Conservation (phyloP, 2,888 invertebrate species). For the Uropetala carovei region DNA sequence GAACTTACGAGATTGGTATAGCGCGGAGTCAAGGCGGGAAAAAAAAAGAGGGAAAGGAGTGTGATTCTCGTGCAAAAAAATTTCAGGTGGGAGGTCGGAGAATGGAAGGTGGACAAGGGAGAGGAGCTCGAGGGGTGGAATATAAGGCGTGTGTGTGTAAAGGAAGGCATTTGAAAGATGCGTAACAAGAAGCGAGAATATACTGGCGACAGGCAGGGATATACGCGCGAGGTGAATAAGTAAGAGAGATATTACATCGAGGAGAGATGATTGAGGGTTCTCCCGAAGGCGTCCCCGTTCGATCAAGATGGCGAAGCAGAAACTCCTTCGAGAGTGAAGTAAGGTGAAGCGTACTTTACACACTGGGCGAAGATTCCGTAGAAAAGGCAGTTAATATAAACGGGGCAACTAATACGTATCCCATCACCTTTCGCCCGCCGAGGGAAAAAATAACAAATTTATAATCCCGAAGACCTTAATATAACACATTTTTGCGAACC, state of each 20-base stretch:
- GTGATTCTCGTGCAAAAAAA: neutral
- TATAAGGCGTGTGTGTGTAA: neutral
- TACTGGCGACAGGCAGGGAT: neutral
- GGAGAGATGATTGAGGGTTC: neutral
- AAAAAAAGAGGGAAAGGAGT: neutral
- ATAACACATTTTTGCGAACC: neutral
- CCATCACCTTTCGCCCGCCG: neutral
- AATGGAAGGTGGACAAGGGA: slow-evolving; percentile 1
- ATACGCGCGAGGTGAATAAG: slow-evolving; percentile 5
- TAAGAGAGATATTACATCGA: neutral
- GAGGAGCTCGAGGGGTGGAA: neutral
- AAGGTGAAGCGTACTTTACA: neutral
- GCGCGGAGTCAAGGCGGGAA: neutral
- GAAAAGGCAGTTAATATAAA: neutral
- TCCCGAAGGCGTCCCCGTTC: neutral
- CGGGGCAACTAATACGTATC: neutral
- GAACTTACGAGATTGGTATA: slow-evolving; percentile 24
- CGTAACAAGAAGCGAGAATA: neutral
- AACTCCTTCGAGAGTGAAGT: neutral
- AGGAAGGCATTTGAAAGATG: slow-evolving; percentile 6
- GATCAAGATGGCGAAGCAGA: neutral
- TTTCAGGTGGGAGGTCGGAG: neutral
- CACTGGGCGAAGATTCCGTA: neutral
- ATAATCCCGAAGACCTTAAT: slow-evolving; percentile 7
- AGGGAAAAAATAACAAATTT: neutral